Evolutionary conservation across 2,888 invertebrate species (phyloP), one percentile per base, ranked within the genome.

Genomic region (Salticus scenicus): DNA sequence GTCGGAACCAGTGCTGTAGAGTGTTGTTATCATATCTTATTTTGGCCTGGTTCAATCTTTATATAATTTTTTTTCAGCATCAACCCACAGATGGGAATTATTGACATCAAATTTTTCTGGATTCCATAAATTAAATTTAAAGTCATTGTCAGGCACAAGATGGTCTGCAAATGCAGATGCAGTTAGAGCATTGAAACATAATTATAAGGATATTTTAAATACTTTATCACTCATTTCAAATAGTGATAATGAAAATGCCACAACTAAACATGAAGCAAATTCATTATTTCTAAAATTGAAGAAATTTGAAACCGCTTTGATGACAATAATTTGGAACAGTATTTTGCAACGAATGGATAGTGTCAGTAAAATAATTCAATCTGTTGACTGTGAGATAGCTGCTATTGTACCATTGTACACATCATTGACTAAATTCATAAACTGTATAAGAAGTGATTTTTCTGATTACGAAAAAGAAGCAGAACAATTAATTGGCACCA

Each of bases 81-180:
- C 69, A 5, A 33, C 69, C 24, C 41, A 41, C 7, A 69, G 69
- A 24, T 69, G 69, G 67, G n/a, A 30, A 14, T 0, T 31, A 17
- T 31, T 67, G 17, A n/a, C n/a, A 14, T 17, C 24, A 67, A 30
- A 67, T 8, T n/a, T 67, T 14, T 1, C 1, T 12, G n/a, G 28
- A 30, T 17, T 1, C 24, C 12, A 24, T 10, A 69, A 7, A 7
- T 20, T 69, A 12, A 41, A 10, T 24, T 12, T 69, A 0, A 69
- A 69, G 27, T 24, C 69, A 10, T 10, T 41, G 14, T 69, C 41
- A 27, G 20, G 17, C 7, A 69, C 69, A 8, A 69, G 69, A 69
- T 33, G 69, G 41, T 69, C 69, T 17, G 69, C 41, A 17, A 31
- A 66, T n/a, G 66, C 8, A 8, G 66, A 66, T 66, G 66, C 31